These are phyloP conservation scores for Plagodis pulveraria DNA, from an alignment of 2,888 invertebrate species.

Conservation along the genomic window DNA sequence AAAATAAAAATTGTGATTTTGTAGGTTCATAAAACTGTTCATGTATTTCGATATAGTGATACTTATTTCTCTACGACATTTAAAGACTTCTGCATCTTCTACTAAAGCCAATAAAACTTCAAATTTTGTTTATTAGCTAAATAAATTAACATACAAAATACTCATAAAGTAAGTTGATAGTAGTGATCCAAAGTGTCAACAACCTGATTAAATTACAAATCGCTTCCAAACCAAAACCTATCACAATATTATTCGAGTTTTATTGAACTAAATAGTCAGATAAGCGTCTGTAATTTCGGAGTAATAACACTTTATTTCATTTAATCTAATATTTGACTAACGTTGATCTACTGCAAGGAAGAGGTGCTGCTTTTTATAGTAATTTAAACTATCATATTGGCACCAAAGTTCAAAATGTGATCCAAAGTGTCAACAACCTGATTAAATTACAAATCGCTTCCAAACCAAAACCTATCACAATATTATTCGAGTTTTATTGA, in stretches of 20 bases:
- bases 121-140: constrained; percentile 2
- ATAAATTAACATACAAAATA: constrained; percentile 13
- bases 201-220: constrained; percentile 21
- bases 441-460: constrained; percentile 18
- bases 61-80: too few species aligned
- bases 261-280: constrained; percentile 8
- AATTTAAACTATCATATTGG: too few species aligned
- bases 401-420: not conserved
- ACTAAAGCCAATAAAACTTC: not conserved
- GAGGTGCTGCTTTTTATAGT: too few species aligned
- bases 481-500: constrained; percentile 14
- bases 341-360: too few species aligned
- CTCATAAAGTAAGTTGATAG: constrained; percentile 6
- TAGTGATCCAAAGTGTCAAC: constrained; percentile 19
- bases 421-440: constrained; percentile 22
- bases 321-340: constrained; percentile 42
- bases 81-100: too few species aligned
- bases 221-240: constrained; percentile 7
- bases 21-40: too few species aligned
- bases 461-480: constrained; percentile 11
- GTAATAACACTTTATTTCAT: constrained; percentile 14
- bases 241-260: constrained; percentile 14
- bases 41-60: too few species aligned
- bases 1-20: too few species aligned
- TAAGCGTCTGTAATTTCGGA: constrained; percentile 7